Base-by-base conservation (phyloP, 2,797 vertebrate species). In the Melanotaenia nigrans region DNA sequence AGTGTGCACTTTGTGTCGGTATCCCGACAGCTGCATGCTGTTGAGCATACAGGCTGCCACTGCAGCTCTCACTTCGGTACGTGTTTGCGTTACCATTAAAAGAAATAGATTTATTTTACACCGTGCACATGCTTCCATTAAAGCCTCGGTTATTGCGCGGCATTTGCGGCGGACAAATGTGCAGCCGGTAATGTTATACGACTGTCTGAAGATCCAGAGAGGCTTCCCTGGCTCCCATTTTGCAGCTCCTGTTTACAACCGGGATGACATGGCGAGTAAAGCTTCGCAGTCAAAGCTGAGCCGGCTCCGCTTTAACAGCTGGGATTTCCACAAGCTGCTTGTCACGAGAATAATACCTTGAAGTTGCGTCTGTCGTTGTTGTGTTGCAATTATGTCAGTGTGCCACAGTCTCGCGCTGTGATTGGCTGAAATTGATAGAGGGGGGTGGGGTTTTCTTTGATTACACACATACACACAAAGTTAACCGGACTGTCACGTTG, bases 401-500 rank as follows among this genome's bases (percentile, higher is more conserved):
- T 95, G 93, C 91, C 89, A 90, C 76, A 75, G 88, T 77, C 78
- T 84, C 66, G 88, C 74, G 75, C 91, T 73, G 89, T 82, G 91
- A 95, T 96, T 96, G 97, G 96, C 88, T 93, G 93, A 79, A 92
- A 89, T 87, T 93, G 91, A 95, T 95, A 86, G 90, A 93, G 91
- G 94, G 94, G 45, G 96, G 95, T 94, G 95, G 91, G 90, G 90
- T 78, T 89, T 87, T 57, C 61, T 73, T 89, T 89, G 95, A 95
- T 93, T 92, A 92, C 95, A 89, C 85, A 89, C 85, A 87, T 88
- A 88, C 85, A 87, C 88, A 85, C 81, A 85, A 73, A 90, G 90
- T 92, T 90, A 79, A 86, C 68, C 84, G 81, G 83, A 78, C 81
- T 90, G 90, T 77, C 91, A 77, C 80, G 86, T 78, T 91, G 85